Evolutionary conservation across 2,797 vertebrate genomes (phyloP), one percentile per base, ranked within the genome.

Genomic region (Ceryle rudis): DNA sequence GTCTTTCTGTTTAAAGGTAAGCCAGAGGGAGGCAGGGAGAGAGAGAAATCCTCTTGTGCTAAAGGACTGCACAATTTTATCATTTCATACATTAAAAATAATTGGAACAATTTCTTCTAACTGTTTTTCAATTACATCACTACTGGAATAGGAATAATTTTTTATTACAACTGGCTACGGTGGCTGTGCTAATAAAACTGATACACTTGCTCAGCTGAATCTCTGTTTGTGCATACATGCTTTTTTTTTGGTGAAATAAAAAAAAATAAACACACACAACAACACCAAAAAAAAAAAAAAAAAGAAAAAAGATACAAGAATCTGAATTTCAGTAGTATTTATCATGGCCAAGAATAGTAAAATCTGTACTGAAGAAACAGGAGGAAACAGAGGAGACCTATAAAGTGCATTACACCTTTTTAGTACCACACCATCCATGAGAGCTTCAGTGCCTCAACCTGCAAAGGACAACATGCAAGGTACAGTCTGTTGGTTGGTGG

Each of bases 41-140:
- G 11, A 80, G 8, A 80, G 9, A 47, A 91, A 91, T 23, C 8
- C 46, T 88, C 49, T 91, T 3, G 0, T 70, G 39, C 22, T 95
- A 55, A 79, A 86, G 31, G 23, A 69, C 52, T 65, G 41, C 29
- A 81, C n/a, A 80, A 23, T 86, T 93, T 94, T 47, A 73, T 89
- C 9, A 94, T 78, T 93, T 94, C 65, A 71, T 90, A 78, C 44
- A 65, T 81, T 82, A 89, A 81, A 94, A 96, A 35, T 82, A 94
- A 96, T 84, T 93, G 67, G 17, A 89, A 94, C 19, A 44, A 90
- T 90, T 90, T 81, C 12, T 92, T 82, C 83, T 73, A 64, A 91
- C 86, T 67, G 60, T 60, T 93, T 94, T 93, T 87, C 60, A 71
- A 54, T 85, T 61, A 95, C 10, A 92, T 14, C 46, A 80, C 70